Conservation (phyloP, 2,888 invertebrate genomes). For the Eustalomyia histrio region DNA sequence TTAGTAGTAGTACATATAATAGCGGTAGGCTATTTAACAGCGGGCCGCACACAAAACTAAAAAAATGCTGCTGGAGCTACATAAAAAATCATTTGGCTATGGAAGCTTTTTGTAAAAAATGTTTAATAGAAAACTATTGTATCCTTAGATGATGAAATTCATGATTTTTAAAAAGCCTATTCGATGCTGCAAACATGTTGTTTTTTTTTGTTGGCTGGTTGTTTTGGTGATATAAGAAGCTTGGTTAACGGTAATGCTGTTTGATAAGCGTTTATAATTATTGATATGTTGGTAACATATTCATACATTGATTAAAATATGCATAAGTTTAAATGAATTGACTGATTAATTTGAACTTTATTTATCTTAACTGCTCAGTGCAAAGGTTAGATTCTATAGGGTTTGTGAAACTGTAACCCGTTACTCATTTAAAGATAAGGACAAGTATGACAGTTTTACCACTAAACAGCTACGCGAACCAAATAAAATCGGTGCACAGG, state of each 20-base stretch:
- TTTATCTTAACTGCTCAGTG: not conserved
- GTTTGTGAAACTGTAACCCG: too few relatives aligned
- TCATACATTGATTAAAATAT: not conserved
- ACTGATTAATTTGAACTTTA: not conserved
- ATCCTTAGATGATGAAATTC: slow-evolving; percentile 40
- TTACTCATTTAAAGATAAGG: too few relatives aligned
- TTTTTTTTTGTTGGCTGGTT: not conserved
- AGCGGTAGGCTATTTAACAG: slow-evolving; percentile 56
- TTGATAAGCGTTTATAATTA: slow-evolving; percentile 77
- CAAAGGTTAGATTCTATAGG: too few relatives aligned
- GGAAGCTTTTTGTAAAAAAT: slow-evolving; percentile 13
- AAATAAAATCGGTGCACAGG: too few relatives aligned
- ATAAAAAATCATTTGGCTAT: slow-evolving; percentile 40
- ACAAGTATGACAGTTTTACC: too few relatives aligned
- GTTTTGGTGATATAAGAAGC: slow-evolving; percentile 68
- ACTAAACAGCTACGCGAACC: too few relatives aligned
- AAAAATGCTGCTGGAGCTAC: slow-evolving; percentile 48
- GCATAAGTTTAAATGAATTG: not conserved
- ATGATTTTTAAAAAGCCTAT: slow-evolving; percentile 37
- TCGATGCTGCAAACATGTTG: slow-evolving; percentile 2
- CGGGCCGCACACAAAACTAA: slow-evolving; percentile 30
- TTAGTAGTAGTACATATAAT: slow-evolving; percentile 29
- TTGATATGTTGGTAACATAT: slow-evolving; percentile 67
- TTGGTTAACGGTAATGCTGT: slow-evolving; percentile 72
- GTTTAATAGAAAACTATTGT: slow-evolving; percentile 38